Base-by-base conservation (phyloP, 1,140 invertebrate genomes). In the Proctacanthus coquilletti region DNA sequence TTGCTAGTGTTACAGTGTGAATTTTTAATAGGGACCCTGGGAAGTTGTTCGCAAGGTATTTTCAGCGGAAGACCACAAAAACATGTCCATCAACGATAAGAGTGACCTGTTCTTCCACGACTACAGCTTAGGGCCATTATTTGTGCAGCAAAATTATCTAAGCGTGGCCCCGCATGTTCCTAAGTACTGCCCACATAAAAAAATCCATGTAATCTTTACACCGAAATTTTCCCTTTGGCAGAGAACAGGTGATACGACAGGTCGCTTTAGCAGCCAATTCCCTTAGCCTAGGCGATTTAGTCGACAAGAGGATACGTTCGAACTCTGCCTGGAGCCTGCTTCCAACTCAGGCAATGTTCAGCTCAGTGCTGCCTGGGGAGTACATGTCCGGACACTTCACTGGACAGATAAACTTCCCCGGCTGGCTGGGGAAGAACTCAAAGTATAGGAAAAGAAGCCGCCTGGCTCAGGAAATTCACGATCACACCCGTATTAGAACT, bases 71-170 rank as follows among this genome's bases (percentile, higher is more conserved):
- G 83, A 91, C 38, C 80, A 89, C 45, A 77, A 79, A 47, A 69
- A 63, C 1, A 94, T 92, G 84, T 74, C 62, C 11, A 64, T 92
- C 2, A 64, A 76, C 46, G 86, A 97, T 48, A 95, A 92, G 62
- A 79, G 75, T 32, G 81, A 86, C 52, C 61, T 98, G 27, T 99
- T 98, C 63, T 99, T 98, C 63, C 77, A 89, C 45, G 96, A 99
- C 66, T 99, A 99, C 62, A 91, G 75, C 51, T 72, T 98, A 40
- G 79, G 78, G 4, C 86, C 93, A 6, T 66, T 99, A 14, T 98
- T 99, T 65, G 87, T 98, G 0, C 91, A 98, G 55, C 94, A 99
- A 59, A 98, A 98, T 66, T 99, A 98, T 66, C 64, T 87, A 1
- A 70, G 68, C 35, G 81, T 82, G 0, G 50, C 60, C 11, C 84